Percentiles rank a stretch among this genome's conserved stretches.
Conservation (phyloP, 2,113 vertebrate species). For the Illadopsis cleaveri region DNA sequence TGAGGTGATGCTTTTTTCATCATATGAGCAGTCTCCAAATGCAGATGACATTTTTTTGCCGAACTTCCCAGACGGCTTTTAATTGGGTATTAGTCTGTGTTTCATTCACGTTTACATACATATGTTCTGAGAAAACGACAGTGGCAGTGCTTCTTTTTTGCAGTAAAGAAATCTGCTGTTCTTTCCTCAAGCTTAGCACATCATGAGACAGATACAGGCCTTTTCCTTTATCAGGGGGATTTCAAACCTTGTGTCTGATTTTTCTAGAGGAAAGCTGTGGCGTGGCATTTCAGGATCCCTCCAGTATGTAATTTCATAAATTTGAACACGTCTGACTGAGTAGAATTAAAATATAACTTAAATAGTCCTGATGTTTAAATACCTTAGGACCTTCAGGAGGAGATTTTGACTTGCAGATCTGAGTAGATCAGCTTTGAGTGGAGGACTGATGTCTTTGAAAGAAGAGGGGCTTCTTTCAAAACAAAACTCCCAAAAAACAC, state of each 20-base stretch:
- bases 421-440: not conserved
- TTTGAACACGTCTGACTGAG: not conserved
- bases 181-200: not conserved
- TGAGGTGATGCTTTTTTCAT: not conserved
- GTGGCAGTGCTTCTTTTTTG: not conserved
- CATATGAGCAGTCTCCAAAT: not conserved
- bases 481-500: not conserved
- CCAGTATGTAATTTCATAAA: not conserved
- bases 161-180: not conserved
- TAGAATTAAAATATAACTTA: not conserved
- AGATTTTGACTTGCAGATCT: not conserved
- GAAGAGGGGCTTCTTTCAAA: not conserved
- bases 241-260: not conserved
- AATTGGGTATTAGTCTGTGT: not conserved
- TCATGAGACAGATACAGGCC: no score
- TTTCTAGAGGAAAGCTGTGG: not conserved
- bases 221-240: not conserved
- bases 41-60: not conserved
- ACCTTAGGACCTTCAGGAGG: not conserved
- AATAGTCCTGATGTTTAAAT: not conserved
- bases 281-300: not conserved
- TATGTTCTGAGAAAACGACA: not conserved
- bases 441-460: not conserved
- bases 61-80: not conserved
- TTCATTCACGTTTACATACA: accelerated